Conservation (phyloP, 1,140 invertebrate genomes). For the Leptinotarsa undecemlineata region DNA sequence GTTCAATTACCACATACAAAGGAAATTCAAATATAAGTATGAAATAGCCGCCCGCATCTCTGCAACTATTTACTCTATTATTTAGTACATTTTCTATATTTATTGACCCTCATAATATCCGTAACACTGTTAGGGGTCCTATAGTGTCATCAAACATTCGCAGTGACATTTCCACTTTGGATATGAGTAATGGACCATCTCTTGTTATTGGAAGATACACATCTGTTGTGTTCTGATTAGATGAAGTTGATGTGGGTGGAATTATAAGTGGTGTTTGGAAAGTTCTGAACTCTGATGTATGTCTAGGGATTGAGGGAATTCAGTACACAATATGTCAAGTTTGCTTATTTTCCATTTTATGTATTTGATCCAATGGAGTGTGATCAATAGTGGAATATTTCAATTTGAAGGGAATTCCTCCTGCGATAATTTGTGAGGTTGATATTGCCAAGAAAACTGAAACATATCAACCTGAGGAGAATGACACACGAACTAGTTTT, state of each 20-base stretch:
- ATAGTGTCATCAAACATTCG: not conserved
- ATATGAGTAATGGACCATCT: not conserved
- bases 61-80: not conserved
- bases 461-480: too few species aligned
- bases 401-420: too few species aligned
- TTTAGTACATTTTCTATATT: not conserved
- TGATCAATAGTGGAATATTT: too few species aligned
- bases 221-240: constrained; percentile 8
- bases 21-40: not conserved
- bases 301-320: not conserved
- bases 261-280: not conserved
- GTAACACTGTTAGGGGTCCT: not conserved
- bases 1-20: not conserved
- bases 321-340: not conserved
- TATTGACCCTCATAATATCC: not conserved
- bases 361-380: too few species aligned
- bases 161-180: not conserved
- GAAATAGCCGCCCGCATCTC: constrained; percentile 4
- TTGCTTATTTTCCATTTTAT: too few species aligned
- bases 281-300: not conserved
- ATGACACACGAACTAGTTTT: too few species aligned
- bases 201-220: not conserved
- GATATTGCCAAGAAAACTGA: too few species aligned
- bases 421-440: too few species aligned
- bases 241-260: constrained; percentile 2